Evolutionary conservation across 35 echinoderm and acorn worm genomes (phyloP).

Genomic region (Hemicentrotus pulcherrimus): DNA sequence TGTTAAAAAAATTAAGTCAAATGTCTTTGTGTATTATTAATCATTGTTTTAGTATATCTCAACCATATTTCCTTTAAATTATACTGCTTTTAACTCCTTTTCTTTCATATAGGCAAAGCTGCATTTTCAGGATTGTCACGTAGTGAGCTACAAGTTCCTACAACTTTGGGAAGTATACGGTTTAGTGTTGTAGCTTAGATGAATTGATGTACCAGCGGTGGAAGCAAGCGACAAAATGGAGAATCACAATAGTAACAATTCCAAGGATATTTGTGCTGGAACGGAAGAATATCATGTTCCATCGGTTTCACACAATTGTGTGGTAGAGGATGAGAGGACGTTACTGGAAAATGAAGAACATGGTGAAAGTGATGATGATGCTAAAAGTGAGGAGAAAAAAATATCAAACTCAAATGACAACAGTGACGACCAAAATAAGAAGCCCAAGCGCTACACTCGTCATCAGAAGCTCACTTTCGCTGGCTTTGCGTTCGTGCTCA

Average conservation of each 20-base stretch:
- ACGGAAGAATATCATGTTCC: neutral
- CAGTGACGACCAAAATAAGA: neutral
- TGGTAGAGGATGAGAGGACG: neutral
- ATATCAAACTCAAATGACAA: neutral
- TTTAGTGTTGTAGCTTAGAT: neutral
- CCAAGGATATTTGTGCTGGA: neutral
- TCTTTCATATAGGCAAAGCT: neutral
- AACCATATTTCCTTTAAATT: no score
- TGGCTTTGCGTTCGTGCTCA: neutral
- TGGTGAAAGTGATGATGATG: neutral
- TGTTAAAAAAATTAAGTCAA: no score
- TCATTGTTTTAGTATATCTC: no score
- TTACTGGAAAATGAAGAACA: neutral
- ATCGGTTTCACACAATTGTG: neutral
- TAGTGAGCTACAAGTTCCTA: neutral
- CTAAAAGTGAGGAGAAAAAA: neutral
- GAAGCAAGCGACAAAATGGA: neutral
- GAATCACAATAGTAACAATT: slow-evolving; percentile 29
- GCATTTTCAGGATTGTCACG: neutral
- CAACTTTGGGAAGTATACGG: neutral
- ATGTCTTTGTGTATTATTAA: no score
- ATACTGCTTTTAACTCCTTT: neutral
- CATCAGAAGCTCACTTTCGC: slow-evolving; percentile 1
- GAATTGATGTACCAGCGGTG: neutral
- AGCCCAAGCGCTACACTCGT: slow-evolving; percentile 6